Evolutionary conservation across 2,888 invertebrate species (phyloP), one percentile per base, ranked within the genome.

Genomic region (Nemapogon koenigi): DNA sequence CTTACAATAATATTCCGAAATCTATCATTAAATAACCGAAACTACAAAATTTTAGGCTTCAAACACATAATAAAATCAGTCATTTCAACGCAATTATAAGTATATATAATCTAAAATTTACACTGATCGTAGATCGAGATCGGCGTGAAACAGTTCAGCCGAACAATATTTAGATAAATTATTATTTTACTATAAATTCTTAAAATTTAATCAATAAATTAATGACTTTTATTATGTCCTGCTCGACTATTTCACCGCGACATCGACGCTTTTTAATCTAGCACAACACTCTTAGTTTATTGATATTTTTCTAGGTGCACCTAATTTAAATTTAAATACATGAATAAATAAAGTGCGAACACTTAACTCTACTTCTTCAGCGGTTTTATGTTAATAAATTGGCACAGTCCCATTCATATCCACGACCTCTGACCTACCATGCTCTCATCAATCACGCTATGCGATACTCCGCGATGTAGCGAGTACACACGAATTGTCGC

Each of bases 271-370:
- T 66, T n/a, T 59, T 66, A 67, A 58, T 70, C 76, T 78, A 76
- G 73, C 78, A 78, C 78, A 76, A 76, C 78, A 76, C 76, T 78
- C 76, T 78, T 75, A 75, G 73, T 71, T 75, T 76, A 76, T 76
- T 78, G 78, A 76, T 78, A 76, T 78, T 75, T 75, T 65, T 59
- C 78, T 78, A 78, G 69, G 78, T 78, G 78, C 78, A 71, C 71
- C 78, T 78, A 78, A 75, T 62, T 65, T 75, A 72, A 72, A 66
- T 60, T 62, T 78, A 73, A 75, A 65, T 73, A 71, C 73, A 75
- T 64, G 75, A 76, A 76, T 78, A 78, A 76, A 76, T 78, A 79
- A 79, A 79, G 81, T 81, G 81, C 80, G 80, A 76, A 80, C 79
- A 81, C 81, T 81, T 81, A 82, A 65, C 54, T 64, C 80, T 83